Conservation (phyloP, 2,888 invertebrate species). For the Thymelicus acteon region DNA sequence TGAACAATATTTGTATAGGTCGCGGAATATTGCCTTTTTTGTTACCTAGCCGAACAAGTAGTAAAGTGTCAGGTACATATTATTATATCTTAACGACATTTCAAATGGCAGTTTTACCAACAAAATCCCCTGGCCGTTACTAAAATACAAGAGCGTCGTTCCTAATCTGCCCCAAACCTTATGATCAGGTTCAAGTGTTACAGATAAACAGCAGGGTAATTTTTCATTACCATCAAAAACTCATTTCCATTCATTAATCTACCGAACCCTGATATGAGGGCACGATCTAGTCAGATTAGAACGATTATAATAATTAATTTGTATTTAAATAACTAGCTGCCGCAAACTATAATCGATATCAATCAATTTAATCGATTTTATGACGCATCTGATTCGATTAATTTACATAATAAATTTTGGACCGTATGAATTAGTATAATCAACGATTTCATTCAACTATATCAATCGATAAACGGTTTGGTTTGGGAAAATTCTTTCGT, state of each 20-base stretch:
- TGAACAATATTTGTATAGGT: too few species aligned
- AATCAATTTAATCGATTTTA: conserved; percentile 48
- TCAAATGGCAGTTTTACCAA: too few species aligned
- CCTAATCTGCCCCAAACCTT: too few species aligned
- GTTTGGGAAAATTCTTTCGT: not conserved
- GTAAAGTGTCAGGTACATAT: too few species aligned
- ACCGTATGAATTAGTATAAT: not conserved
- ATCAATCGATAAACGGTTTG: not conserved
- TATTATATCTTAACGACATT: too few species aligned
- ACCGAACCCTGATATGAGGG: conserved; percentile 13
- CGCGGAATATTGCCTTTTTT: too few species aligned
- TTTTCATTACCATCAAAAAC: too few species aligned
- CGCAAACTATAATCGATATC: conserved; percentile 43
- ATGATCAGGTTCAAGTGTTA: too few species aligned
- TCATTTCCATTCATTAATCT: not conserved
- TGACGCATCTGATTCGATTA: conserved; percentile 48
- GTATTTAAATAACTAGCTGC: conserved; percentile 43
- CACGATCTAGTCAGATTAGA: conserved; percentile 18
- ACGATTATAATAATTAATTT: conserved; percentile 48
- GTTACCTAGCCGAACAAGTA: too few species aligned
- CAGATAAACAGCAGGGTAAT: too few species aligned
- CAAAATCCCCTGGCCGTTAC: too few species aligned
- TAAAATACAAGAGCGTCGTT: too few species aligned
- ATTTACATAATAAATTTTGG: conserved; percentile 44
- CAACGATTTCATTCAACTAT: not conserved